These are phyloP conservation scores for Ifrita kowaldi DNA, from an alignment of 2,113 vertebrate genomes.

Conservation along the genomic window DNA sequence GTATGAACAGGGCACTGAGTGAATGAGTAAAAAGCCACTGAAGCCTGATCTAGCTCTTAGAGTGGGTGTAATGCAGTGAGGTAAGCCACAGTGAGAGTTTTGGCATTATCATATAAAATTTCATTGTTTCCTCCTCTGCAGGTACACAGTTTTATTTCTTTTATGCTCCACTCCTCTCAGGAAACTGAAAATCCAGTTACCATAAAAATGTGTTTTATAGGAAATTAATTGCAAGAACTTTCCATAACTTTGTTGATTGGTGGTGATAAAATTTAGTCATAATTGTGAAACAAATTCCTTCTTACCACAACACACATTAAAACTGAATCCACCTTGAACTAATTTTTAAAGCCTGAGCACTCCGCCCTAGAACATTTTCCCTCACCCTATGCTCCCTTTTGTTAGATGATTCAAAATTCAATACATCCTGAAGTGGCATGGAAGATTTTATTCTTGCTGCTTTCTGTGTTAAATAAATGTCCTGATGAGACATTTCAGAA, in stretches of 20 bases:
- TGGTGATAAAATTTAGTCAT: not conserved
- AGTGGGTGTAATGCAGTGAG: not conserved
- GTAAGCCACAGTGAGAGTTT: not conserved
- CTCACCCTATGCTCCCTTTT: not conserved
- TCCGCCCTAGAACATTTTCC: not conserved
- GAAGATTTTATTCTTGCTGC: not conserved
- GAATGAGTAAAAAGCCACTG: not conserved
- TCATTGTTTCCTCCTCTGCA: not conserved
- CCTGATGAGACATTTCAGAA: not conserved
- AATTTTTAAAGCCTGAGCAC: not conserved
- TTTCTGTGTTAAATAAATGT: not conserved
- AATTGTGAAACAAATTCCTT: not conserved
- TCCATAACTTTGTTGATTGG: not conserved
- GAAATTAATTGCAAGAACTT: not conserved
- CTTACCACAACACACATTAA: not conserved
- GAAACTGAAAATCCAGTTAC: not conserved
- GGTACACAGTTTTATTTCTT: not conserved
- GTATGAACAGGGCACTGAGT: not conserved
- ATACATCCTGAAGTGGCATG: not conserved
- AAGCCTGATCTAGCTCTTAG: not conserved
- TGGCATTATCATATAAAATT: not conserved
- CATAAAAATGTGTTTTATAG: not conserved
- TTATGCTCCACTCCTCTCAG: not conserved
- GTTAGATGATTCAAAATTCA: not conserved
- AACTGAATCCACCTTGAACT: not conserved